These are phyloP conservation scores for Parazoanthus atlanticus DNA, from an alignment of 92 coral and sea anemone species.

Conservation along the genomic window DNA sequence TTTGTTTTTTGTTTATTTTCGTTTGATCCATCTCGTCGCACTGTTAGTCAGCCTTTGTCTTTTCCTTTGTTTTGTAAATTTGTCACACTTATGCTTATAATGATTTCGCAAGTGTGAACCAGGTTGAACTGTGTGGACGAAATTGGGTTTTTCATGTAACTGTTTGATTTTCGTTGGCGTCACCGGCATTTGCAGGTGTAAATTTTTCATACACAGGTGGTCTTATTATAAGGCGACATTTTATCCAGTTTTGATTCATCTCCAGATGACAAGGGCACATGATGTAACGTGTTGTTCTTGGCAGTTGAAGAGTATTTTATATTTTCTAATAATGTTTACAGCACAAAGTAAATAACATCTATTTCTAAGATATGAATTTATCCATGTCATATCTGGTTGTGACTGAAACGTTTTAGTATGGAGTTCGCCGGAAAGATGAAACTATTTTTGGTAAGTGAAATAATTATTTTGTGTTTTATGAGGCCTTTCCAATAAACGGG, in stretches of 20 bases:
- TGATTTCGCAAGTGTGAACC: not conserved
- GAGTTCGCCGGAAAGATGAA: not conserved
- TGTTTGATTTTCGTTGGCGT: not conserved
- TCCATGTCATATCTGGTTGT: not conserved
- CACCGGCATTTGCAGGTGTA: not conserved
- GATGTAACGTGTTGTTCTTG: not conserved
- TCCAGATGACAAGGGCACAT: not conserved
- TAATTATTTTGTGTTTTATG: not conserved
- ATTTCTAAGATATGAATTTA: not conserved
- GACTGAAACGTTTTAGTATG: not conserved
- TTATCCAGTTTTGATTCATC: not conserved
- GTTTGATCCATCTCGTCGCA: too few relatives aligned
- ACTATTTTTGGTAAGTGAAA: not conserved
- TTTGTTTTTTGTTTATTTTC: too few relatives aligned
- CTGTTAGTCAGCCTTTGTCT: too few relatives aligned
- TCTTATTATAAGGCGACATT: not conserved
- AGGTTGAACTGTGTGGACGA: not conserved
- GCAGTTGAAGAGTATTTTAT: not conserved
- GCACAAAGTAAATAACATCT: not conserved
- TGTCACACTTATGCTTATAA: not conserved
- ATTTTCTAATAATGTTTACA: not conserved
- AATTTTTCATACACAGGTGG: constrained; percentile 4
- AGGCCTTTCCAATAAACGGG: not conserved
- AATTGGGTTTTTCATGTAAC: not conserved
- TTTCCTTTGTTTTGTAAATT: not conserved